These are phyloP conservation scores for Protaetia brevitarsis DNA, from an alignment of 1,140 invertebrate species.

Conservation along the genomic window DNA sequence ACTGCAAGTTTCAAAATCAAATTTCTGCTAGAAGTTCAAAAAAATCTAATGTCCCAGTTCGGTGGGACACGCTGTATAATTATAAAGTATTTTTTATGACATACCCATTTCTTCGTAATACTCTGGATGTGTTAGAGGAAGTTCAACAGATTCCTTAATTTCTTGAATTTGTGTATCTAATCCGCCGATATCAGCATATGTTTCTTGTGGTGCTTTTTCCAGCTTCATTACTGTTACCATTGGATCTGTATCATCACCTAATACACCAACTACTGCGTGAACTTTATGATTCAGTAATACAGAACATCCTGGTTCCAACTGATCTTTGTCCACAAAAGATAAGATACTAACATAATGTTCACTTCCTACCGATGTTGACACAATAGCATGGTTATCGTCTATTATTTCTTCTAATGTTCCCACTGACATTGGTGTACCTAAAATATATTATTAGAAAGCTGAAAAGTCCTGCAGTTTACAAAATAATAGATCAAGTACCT, in stretches of 20 bases:
- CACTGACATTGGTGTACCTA: constrained; percentile 98
- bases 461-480: neutral
- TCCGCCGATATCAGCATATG: constrained; percentile 99
- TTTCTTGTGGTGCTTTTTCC: constrained; percentile 99
- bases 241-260: constrained; percentile 99
- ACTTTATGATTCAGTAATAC: constrained; percentile 99
- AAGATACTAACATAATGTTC: constrained; percentile 99
- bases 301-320: constrained; percentile 97
- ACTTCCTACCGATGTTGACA: constrained; percentile 98
- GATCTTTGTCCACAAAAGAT: constrained; percentile 99
- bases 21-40: too few relatives aligned
- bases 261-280: constrained; percentile 97
- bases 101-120: constrained; percentile 99
- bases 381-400: constrained; percentile 99
- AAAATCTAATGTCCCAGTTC: too few relatives aligned
- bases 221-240: constrained; percentile 99
- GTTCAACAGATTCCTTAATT: constrained; percentile 98
- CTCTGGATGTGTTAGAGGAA: constrained; percentile 98
- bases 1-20: too few relatives aligned
- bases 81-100: neutral
- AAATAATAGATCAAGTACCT: constrained; percentile 32
- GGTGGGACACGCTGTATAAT: too few relatives aligned
- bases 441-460: constrained; percentile 13
- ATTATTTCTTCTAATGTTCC: constrained; percentile 99
- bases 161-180: constrained; percentile 99